Evolutionary conservation across 1,140 invertebrate genomes (phyloP).

Genomic region (Hylaeus anthracinus): DNA sequence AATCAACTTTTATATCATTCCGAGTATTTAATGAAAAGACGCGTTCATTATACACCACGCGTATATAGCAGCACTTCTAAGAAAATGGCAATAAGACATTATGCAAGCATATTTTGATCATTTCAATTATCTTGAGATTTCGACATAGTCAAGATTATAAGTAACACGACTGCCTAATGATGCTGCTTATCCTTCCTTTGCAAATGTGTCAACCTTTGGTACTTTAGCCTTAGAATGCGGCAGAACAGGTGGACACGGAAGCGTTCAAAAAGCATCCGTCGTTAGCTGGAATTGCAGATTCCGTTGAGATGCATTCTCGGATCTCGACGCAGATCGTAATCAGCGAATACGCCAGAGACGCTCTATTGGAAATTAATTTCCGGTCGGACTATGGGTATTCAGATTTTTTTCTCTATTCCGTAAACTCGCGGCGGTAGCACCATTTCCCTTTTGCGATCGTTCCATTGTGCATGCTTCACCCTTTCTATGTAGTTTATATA

Average conservation of each 20-base stretch:
- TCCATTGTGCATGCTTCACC: neutral
- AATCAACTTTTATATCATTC: too few species aligned
- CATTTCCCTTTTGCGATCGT: neutral
- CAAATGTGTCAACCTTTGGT: too few species aligned
- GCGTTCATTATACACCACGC: too few species aligned
- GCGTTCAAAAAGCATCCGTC: slow-evolving; percentile 30
- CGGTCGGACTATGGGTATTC: neutral
- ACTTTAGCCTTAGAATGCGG: slow-evolving; percentile 7
- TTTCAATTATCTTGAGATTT: too few species aligned
- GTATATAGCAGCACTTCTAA: too few species aligned
- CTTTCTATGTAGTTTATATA: neutral
- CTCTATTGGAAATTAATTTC: slow-evolving; percentile 30
- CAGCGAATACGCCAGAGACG: neutral
- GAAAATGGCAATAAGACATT: too few species aligned
- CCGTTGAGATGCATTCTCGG: neutral
- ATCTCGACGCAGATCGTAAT: slow-evolving; percentile 23
- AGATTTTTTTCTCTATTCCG: neutral
- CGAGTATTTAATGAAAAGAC: too few species aligned
- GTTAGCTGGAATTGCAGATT: slow-evolving; percentile 28
- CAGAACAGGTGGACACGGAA: slow-evolving; percentile 28
- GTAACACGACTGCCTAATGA: too few species aligned
- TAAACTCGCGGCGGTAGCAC: neutral
- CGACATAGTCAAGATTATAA: too few species aligned
- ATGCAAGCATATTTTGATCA: too few species aligned
- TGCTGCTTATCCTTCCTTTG: too few species aligned